phyloP scores from a whole-genome alignment of 2,888 invertebrate genomes.

The Luffia ferchaultella region DNA sequence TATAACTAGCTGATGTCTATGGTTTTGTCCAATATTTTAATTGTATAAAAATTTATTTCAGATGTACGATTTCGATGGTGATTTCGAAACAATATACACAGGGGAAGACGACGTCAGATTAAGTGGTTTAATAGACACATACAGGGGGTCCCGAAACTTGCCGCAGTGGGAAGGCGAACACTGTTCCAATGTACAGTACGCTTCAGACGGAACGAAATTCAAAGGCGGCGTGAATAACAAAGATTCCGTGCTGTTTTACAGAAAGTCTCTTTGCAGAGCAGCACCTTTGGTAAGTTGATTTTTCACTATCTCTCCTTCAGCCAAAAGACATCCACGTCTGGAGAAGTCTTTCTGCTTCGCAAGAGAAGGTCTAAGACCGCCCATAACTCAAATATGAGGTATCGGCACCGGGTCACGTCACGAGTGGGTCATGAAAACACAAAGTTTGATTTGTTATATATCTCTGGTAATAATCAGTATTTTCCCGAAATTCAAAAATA shows the following conservation, averaged over 20 bases:
- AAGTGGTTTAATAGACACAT: conserved; percentile 79
- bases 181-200: conserved; percentile 78
- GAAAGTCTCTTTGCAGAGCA: conserved; percentile 87
- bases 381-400: too few species aligned
- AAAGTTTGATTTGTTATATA: too few species aligned
- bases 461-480: too few species aligned
- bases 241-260: conserved; percentile 77
- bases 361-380: too few species aligned
- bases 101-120: conserved; percentile 69
- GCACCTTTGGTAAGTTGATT: conserved; percentile 72
- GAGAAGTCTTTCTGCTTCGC: not conserved
- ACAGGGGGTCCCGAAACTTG: conserved; percentile 74
- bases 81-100: conserved; percentile 80
- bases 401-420: too few species aligned
- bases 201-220: conserved; percentile 90
- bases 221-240: conserved; percentile 73
- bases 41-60: too few species aligned
- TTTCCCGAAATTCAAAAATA: too few species aligned
- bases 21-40: too few species aligned
- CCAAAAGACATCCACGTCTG: not conserved
- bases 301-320: too few species aligned
- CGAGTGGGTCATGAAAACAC: too few species aligned
- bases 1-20: too few species aligned
- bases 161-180: conserved; percentile 80
- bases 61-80: conserved; percentile 88